Evolutionary conservation across 2,113 vertebrate genomes (phyloP).

Genomic region (Ailurus styani): DNA sequence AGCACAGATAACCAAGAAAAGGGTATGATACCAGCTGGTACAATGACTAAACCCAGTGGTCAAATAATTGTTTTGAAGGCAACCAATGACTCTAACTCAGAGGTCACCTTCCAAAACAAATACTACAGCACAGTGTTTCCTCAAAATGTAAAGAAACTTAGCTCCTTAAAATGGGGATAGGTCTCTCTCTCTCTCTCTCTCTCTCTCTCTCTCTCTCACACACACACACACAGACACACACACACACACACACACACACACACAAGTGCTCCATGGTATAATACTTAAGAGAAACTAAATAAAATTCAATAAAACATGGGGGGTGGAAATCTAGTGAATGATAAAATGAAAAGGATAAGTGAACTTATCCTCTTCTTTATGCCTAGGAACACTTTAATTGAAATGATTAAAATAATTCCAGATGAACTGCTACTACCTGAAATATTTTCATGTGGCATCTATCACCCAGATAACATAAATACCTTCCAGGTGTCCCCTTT

Average conservation of each 20-base stretch:
- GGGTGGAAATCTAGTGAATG: not conserved
- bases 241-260: not conserved
- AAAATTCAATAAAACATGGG: not conserved
- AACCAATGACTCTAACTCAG: not conserved
- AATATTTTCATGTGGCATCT: not conserved
- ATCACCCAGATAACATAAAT: not conserved
- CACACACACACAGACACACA: too few relatives aligned
- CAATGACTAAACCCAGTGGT: not conserved
- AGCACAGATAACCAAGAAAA: not conserved
- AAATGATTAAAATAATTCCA: conserved; percentile 27
- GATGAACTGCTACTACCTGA: not conserved
- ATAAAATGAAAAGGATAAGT: not conserved
- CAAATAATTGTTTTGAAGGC: not conserved
- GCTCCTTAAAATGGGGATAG: not conserved
- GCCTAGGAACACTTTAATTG: not conserved
- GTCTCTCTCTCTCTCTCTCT: too few relatives aligned
- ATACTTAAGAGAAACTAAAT: not conserved
- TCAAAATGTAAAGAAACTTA: not conserved
- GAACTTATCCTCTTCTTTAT: not conserved
- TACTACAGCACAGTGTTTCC: not conserved
- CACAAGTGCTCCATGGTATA: not conserved
- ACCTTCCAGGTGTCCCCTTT: not conserved
- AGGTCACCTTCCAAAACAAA: not conserved
- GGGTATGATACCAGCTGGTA: not conserved
- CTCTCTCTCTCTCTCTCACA: too few relatives aligned